Conservation (phyloP, 2,797 vertebrate genomes). For the Catamblyrhynchus diadema region DNA sequence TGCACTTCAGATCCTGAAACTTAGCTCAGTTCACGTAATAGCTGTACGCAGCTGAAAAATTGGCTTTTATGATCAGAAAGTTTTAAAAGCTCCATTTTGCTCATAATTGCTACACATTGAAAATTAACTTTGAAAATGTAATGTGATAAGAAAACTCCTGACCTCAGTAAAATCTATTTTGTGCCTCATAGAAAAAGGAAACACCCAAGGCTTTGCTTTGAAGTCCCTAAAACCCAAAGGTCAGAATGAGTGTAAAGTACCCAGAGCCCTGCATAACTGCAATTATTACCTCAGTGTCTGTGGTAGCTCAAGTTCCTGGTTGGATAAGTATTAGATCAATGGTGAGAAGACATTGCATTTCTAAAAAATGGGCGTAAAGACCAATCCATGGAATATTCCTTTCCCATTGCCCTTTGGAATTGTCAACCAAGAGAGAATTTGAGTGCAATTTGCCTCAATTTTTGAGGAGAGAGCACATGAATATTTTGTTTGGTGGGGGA, state of each 20-base stretch:
- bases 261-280: not conserved
- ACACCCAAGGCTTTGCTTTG: conserved; percentile 18
- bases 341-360: not conserved
- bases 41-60: not conserved
- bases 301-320: not conserved
- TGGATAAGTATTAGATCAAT: not conserved
- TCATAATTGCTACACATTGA: not conserved
- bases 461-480: not conserved
- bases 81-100: not conserved
- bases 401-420: not conserved
- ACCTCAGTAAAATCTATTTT: not conserved
- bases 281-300: not conserved
- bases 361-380: not conserved
- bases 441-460: fast-evolving
- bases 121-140: not conserved
- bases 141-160: not conserved
- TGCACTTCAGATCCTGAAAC: not conserved
- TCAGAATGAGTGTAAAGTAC: not conserved
- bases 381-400: not conserved
- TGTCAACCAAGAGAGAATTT: not conserved
- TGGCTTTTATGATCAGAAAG: not conserved
- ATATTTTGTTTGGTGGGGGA: not conserved
- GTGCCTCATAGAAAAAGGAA: not conserved
- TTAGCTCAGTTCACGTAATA: not conserved
- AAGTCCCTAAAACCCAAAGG: not conserved